Conservation (phyloP, 2,888 invertebrate species). For the Flexamia atlantica region DNA sequence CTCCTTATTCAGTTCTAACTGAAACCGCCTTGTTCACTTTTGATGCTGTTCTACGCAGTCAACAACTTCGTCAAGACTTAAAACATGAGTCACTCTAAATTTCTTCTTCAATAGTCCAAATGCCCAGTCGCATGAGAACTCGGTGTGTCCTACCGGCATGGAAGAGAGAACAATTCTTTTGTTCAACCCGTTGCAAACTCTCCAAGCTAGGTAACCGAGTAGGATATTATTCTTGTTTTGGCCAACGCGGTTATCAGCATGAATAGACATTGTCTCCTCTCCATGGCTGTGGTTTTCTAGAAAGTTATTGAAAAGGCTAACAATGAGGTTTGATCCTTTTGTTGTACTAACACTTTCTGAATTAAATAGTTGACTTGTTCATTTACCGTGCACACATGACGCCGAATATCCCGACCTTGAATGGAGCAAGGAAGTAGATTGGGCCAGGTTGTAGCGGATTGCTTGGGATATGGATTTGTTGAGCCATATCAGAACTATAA, state of each 20-base stretch:
- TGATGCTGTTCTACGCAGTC: not conserved
- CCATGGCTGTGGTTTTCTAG: not conserved
- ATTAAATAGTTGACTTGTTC: not conserved
- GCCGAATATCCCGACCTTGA: slow-evolving; percentile 63
- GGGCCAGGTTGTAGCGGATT: slow-evolving; percentile 65
- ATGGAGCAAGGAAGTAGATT: slow-evolving; percentile 64
- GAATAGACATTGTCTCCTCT: not conserved
- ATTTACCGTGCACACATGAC: slow-evolving; percentile 57
- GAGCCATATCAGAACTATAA: slow-evolving; percentile 65
- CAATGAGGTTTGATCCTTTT: not conserved
- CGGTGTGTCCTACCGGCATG: slow-evolving; percentile 58
- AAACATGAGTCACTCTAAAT: slow-evolving; percentile 32
- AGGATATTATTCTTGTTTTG: slow-evolving; percentile 49
- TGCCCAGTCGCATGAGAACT: slow-evolving; percentile 64
- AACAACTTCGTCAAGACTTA: not conserved
- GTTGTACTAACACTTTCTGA: not conserved
- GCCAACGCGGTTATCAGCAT: not conserved
- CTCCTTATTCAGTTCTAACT: no score
- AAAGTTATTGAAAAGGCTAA: not conserved
- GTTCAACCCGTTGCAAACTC: slow-evolving; percentile 12
- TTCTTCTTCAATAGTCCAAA: slow-evolving; percentile 66
- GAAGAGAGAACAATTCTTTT: slow-evolving; percentile 57
- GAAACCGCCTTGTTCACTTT: no score
- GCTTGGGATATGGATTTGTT: slow-evolving; percentile 65
- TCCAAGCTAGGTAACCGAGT: no score